Conservation (phyloP, 2,113 vertebrate genomes). For the Prinia subflava region DNA sequence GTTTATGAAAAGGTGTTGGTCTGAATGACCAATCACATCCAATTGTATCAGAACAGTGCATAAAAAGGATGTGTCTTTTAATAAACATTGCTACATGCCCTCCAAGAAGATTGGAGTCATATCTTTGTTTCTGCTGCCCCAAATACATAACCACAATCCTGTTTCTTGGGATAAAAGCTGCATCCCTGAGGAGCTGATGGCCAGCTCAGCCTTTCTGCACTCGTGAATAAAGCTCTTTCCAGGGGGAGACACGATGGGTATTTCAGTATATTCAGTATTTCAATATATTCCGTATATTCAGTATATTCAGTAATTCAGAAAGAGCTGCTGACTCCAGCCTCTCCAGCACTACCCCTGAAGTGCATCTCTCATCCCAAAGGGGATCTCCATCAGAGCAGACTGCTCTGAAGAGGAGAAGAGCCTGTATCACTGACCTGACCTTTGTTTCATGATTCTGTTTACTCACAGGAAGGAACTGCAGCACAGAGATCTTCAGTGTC, state of each 20-base stretch:
- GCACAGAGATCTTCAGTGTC: not conserved
- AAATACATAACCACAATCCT: not conserved
- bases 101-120: too few species aligned
- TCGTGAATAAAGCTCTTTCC: not conserved
- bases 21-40: too few species aligned
- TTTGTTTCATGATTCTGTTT: not conserved
- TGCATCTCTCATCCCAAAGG: not conserved
- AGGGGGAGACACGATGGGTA: not conserved
- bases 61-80: too few species aligned
- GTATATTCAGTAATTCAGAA: not conserved
- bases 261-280: too few species aligned
- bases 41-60: too few species aligned
- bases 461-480: not conserved
- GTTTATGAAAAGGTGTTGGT: too few species aligned
- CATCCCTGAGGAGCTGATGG: not conserved
- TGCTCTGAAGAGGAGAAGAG: not conserved
- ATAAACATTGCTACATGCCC: too few species aligned
- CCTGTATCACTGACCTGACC: not conserved
- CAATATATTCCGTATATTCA: too few species aligned
- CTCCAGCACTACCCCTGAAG: not conserved
- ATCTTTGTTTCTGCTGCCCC: too few species aligned
- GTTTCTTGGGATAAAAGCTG: not conserved
- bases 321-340: not conserved
- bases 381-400: not conserved
- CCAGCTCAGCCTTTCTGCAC: not conserved